These are phyloP conservation scores for Aramus guarauna DNA, from an alignment of 2,113 vertebrate species.

Conservation along the genomic window DNA sequence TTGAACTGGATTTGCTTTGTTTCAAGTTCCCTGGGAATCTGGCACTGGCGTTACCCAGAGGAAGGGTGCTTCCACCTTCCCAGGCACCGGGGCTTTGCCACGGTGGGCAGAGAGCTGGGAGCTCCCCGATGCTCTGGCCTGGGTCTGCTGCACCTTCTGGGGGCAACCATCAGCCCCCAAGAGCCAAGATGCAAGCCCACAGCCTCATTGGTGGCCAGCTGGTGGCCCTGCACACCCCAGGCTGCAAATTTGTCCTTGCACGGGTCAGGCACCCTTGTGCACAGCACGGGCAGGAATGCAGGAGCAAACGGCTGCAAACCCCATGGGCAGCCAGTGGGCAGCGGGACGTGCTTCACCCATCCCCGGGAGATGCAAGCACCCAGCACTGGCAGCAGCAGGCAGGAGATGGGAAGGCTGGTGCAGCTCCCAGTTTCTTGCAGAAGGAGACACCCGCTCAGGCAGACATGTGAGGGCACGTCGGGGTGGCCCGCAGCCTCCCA, in stretches of 20 bases:
- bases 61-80: conserved; percentile 22
- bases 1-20: conserved; percentile 8
- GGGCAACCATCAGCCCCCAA: too few relatives aligned
- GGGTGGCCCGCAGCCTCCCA: rapidly evolving
- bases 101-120: background rate
- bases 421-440: background rate
- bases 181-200: rapidly evolving
- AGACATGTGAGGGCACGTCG: rapidly evolving
- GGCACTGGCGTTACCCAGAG: background rate
- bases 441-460: background rate
- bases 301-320: background rate
- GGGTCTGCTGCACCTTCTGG: background rate
- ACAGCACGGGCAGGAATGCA: background rate
- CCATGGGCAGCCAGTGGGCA: rapidly evolving
- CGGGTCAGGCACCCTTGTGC: rapidly evolving
- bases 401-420: background rate
- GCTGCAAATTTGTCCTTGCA: background rate
- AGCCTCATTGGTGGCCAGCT: background rate
- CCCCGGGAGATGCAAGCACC: background rate
- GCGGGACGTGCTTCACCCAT: rapidly evolving
- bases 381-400: background rate
- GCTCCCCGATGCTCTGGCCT: background rate
- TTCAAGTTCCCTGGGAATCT: conserved; percentile 64
- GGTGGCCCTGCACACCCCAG: background rate
- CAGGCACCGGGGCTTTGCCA: background rate